Evolutionary conservation across 2,797 vertebrate genomes (phyloP).

Genomic region (Hippopotamyrus pictus): DNA sequence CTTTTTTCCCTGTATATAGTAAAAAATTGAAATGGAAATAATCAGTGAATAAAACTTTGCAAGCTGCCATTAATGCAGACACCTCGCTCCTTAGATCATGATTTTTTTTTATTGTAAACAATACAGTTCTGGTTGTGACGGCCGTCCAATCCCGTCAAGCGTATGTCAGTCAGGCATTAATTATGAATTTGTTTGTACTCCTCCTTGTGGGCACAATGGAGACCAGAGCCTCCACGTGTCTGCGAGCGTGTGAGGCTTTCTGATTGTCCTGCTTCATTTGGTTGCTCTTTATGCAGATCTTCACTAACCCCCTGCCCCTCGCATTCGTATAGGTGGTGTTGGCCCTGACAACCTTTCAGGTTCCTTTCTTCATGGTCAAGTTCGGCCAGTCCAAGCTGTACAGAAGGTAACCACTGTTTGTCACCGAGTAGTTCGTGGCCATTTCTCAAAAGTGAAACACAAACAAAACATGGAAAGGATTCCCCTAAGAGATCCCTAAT

Average conservation of each 20-base stretch:
- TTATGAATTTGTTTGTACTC: not conserved
- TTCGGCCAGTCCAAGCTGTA: conserved; percentile 87
- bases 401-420: conserved; percentile 69
- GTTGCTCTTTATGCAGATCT: not conserved
- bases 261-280: not conserved
- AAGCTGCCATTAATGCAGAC: not conserved
- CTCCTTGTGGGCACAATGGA: not conserved
- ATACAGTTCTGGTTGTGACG: not conserved
- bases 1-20: not conserved
- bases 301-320: conserved; percentile 12
- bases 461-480: not conserved
- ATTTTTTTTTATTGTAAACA: not conserved
- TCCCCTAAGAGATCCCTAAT: not conserved
- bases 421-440: not conserved
- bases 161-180: not conserved
- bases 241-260: not conserved
- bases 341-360: conserved; percentile 83
- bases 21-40: not conserved
- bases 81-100: not conserved
- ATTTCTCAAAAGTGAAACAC: not conserved
- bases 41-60: not conserved
- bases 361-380: conserved; percentile 77
- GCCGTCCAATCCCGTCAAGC: not conserved
- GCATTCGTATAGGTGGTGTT: conserved; percentile 70
- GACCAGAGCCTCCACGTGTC: not conserved